These are phyloP conservation scores for Pleuronectes platessa DNA, from an alignment of 2,113 vertebrate species.

Conservation along the genomic window DNA sequence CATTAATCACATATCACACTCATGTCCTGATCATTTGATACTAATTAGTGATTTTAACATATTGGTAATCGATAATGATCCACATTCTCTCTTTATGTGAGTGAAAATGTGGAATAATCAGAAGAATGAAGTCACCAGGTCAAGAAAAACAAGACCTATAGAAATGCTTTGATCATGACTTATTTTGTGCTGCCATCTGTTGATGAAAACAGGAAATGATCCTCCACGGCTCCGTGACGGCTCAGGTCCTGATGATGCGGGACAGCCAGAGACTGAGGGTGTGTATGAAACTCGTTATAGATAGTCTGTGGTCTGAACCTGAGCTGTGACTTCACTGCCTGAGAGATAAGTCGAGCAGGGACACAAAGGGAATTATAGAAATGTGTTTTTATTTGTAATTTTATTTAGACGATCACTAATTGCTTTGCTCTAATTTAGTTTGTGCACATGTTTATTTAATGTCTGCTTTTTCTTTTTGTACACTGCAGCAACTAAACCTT, in stretches of 20 bases:
- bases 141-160: constrained; percentile 70
- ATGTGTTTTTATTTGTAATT: neutral
- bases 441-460: neutral
- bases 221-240: constrained; percentile 35
- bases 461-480: neutral
- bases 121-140: constrained; percentile 61
- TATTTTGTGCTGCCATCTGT: constrained; percentile 73
- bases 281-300: neutral
- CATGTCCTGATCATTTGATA: neutral
- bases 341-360: constrained; percentile 13
- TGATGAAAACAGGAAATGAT: constrained; percentile 51
- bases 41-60: neutral
- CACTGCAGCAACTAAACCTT: neutral
- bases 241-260: constrained; percentile 24
- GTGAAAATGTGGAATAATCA: neutral
- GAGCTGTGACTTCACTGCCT: neutral
- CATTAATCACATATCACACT: constrained; percentile 3
- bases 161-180: constrained; percentile 43
- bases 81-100: no score
- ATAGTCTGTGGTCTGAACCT: no score
- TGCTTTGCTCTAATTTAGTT: neutral
- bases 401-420: neutral
- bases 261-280: constrained; percentile 20
- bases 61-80: neutral
- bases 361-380: neutral